Percentiles rank a stretch among this genome's conserved stretches.
These are phyloP conservation scores for Maniola hyperantus DNA, from an alignment of 2,888 invertebrate species.

Conservation along the genomic window DNA sequence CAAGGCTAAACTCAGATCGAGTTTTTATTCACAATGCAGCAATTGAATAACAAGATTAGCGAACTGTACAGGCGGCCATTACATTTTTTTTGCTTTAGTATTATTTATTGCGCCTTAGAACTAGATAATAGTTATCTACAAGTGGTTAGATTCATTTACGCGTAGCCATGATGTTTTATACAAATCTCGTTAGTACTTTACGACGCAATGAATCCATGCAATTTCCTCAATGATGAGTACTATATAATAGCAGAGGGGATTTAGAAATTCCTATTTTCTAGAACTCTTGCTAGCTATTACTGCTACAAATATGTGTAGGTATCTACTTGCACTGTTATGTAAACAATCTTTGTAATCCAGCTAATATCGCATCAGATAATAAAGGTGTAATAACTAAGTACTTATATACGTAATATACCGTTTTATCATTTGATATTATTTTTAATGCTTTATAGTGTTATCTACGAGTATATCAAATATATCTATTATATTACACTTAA, in stretches of 20 bases:
- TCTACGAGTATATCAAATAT: neutral
- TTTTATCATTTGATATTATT: constrained; percentile 27
- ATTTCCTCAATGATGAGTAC: constrained; percentile 35
- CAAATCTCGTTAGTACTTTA: constrained; percentile 39
- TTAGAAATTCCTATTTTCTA: constrained; percentile 27
- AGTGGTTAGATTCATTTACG: neutral
- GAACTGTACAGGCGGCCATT: constrained; percentile 10
- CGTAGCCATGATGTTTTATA: constrained; percentile 14
- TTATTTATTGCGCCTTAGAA: constrained; percentile 11
- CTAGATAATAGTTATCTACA: neutral
- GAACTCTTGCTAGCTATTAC: constrained; percentile 17
- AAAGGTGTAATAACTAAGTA: constrained; percentile 9
- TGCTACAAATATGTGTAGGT: neutral
- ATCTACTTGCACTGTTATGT: constrained; percentile 19
- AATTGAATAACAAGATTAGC: constrained; percentile 27
- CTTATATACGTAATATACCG: constrained; percentile 19
- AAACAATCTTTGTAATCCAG: constrained; percentile 17
- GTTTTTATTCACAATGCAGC: constrained; percentile 26
- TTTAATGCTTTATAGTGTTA: constrained; percentile 26
- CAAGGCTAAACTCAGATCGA: constrained; percentile 24
- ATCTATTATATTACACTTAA: neutral
- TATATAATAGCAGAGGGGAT: constrained; percentile 30
- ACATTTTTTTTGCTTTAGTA: constrained; percentile 12
- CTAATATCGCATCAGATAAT: constrained; percentile 15
- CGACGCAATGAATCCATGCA: constrained; percentile 39